A percentile compares a stretch with the other conserved stretches of the same genome.
These are phyloP conservation scores for Gryon sp. DNA, from an alignment of 1,140 invertebrate species.

Conservation along the genomic window DNA sequence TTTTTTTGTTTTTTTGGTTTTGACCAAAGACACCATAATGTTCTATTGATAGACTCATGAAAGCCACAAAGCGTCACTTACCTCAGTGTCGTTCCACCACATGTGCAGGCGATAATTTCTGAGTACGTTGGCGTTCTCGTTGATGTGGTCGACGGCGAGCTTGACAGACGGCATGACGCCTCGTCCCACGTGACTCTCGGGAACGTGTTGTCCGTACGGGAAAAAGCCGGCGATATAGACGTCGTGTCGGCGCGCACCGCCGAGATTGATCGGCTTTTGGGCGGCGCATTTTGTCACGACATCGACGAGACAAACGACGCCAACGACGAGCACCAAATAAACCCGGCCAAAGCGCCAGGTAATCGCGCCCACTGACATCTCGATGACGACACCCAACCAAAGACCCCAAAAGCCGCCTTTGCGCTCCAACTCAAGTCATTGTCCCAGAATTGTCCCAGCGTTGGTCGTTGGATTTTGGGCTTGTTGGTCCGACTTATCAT, in stretches of 20 bases:
- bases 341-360: slow-evolving; percentile 49
- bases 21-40: not conserved
- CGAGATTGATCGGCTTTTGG: slow-evolving; percentile 81
- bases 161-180: slow-evolving; percentile 96
- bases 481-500: too few relatives aligned
- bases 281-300: slow-evolving; percentile 67
- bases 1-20: too few relatives aligned
- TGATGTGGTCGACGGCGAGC: slow-evolving; percentile 94
- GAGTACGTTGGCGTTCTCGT: slow-evolving; percentile 90
- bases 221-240: slow-evolving; percentile 96
- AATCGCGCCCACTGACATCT: slow-evolving; percentile 48
- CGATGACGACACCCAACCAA: slow-evolving; percentile 19
- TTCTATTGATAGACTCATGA: not conserved
- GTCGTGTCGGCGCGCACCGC: slow-evolving; percentile 82
- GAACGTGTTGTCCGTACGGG: slow-evolving; percentile 88
- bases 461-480: too few relatives aligned
- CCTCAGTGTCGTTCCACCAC: slow-evolving; percentile 97
- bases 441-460: slow-evolving; percentile 18
- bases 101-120: slow-evolving; percentile 93
- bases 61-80: slow-evolving; percentile 74
- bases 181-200: slow-evolving; percentile 84
- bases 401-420: too few relatives aligned
- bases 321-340: slow-evolving; percentile 49
- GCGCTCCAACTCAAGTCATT: slow-evolving; percentile 49
- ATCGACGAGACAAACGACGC: slow-evolving; percentile 66